Evolutionary conservation across 2,888 invertebrate genomes (phyloP), one percentile per base, ranked within the genome.

Genomic region (Uropetala carovei): DNA sequence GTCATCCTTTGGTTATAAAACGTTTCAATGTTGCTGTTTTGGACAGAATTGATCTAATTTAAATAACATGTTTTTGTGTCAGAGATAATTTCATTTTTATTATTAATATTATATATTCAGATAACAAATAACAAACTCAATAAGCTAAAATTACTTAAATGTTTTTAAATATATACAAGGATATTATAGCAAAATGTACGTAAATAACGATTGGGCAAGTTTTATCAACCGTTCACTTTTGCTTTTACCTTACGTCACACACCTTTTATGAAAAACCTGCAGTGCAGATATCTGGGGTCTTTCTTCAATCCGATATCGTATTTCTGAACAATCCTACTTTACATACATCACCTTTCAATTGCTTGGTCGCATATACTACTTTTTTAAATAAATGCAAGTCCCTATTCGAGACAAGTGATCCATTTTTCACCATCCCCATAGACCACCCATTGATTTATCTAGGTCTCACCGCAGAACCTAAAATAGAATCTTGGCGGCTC

Each of bases 401-500:
- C 75, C 27, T 75, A 75, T 11, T 22, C 22, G 27, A 4, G 22
- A 75, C 75, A 13, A 13, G n/a, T 5, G 11, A 75, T 13, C 75
- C 75, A 22, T 75, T 10, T 27, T 75, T 75, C 22, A 27, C 7
- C 75, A 0, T 27, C 13, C 27, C 75, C 13, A 22, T 75, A 75
- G 75, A 75, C 75, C 75, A 0, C 75, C 11, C 75, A 75, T 75
- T 75, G 75, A 75, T 75, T 75, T 75, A 75, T 75, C 75, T 14
- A 0, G 43, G 43, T 75, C n/a, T 75, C 75, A 22, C 68, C n/a
- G n/a, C 22, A 8, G 68, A 68, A 22, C 68, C 27, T 27, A 75
- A 75, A 75, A 75, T 75, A 75, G 75, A 75, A 75, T 27, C 75
- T 75, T 75, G 75, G 75, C 75, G 75, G 75, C 75, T 75, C 27